Percentiles rank a stretch among this genome's conserved stretches.
phyloP scores from a whole-genome alignment of 2,113 vertebrate species.

The Megaleporinus macrocephalus region DNA sequence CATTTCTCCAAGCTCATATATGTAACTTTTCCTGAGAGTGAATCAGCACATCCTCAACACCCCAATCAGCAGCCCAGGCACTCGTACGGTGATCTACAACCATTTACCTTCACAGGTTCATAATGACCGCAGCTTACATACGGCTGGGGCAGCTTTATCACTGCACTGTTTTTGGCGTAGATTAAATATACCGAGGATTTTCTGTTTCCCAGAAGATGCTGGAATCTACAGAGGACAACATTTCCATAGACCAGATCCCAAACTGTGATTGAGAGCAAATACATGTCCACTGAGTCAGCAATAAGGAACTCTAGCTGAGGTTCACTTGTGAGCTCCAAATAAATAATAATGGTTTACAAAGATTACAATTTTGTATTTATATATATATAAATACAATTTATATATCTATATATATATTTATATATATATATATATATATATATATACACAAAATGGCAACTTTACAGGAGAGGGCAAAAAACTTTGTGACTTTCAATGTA shows the following conservation, averaged over 20 bases:
- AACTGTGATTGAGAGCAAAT: neutral
- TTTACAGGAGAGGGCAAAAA: too few relatives aligned
- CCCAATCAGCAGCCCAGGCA: slow-evolving; percentile 20
- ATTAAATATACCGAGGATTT: neutral
- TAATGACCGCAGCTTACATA: slow-evolving; percentile 2
- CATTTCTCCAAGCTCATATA: slow-evolving; percentile 22
- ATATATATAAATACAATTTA: too few relatives aligned
- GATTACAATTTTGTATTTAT: slow-evolving; percentile 54
- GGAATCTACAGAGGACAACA: too few relatives aligned
- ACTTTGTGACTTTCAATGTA: too few relatives aligned
- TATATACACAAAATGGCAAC: too few relatives aligned
- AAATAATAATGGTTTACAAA: slow-evolving; percentile 64
- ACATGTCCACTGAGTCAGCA: neutral
- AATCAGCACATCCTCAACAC: slow-evolving; percentile 19
- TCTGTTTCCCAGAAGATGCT: neutral
- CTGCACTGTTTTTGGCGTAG: slow-evolving; percentile 39
- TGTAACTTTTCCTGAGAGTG: slow-evolving; percentile 56
- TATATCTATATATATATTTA: too few relatives aligned
- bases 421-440: too few relatives aligned
- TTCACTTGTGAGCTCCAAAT: slow-evolving; percentile 49
- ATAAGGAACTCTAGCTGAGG: slow-evolving; percentile 9
- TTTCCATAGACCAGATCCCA: too few relatives aligned
- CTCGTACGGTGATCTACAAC: neutral
- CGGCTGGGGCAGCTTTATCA: slow-evolving; percentile 21
- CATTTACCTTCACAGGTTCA: neutral